These are phyloP conservation scores for Carassius carassius DNA, from an alignment of 2,113 vertebrate genomes.

Conservation along the genomic window DNA sequence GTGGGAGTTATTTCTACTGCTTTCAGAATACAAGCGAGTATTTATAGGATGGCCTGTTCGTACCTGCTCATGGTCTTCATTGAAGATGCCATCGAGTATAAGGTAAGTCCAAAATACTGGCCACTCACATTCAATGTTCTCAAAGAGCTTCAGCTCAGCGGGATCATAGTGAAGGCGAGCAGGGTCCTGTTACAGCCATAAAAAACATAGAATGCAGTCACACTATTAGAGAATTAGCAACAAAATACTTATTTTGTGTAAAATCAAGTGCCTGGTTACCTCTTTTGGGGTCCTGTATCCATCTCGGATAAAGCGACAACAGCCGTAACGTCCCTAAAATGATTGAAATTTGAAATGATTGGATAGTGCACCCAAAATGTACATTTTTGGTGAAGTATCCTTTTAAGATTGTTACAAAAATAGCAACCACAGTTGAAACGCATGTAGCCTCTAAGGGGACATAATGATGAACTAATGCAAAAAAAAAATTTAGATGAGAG, in stretches of 20 bases:
- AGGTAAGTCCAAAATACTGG: conserved; percentile 98
- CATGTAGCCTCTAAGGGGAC: background rate
- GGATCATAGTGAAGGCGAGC: conserved; percentile 94
- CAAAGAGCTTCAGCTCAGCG: conserved; percentile 96
- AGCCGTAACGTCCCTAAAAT: conserved; percentile 92
- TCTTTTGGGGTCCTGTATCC: conserved; percentile 96
- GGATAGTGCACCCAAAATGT: no score
- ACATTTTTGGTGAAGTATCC: no score
- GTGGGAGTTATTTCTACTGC: background rate
- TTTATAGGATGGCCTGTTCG: background rate
- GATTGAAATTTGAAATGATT: background rate
- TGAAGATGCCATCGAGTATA: conserved; percentile 92
- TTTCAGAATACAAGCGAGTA: background rate
- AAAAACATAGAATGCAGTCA: background rate
- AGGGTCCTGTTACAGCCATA: conserved; percentile 81
- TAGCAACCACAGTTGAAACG: background rate
- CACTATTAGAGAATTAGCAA: background rate
- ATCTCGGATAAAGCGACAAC: conserved; percentile 95
- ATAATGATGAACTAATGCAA: background rate
- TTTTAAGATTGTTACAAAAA: background rate
- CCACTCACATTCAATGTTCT: conserved; percentile 99
- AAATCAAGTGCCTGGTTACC: conserved; percentile 66
- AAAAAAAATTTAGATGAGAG: no score
- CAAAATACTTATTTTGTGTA: background rate
- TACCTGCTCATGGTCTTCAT: conserved; percentile 89